Percentiles rank a stretch among this genome's conserved stretches.
Evolutionary conservation across 2,888 invertebrate genomes (phyloP).

Genomic region (Andrena bucephala): DNA sequence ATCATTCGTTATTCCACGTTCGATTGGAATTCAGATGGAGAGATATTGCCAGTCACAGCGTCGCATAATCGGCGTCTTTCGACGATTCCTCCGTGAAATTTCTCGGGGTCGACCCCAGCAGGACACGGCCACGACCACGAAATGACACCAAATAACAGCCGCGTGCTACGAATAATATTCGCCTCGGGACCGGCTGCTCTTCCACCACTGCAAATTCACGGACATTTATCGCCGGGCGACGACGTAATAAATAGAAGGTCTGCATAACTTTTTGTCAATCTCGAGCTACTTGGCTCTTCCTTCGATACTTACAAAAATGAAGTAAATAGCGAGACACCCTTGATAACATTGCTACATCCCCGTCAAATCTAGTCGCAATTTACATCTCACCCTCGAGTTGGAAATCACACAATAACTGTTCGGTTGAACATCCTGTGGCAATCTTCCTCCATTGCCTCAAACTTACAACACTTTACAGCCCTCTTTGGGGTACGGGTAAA

Average conservation of each 20-base stretch:
- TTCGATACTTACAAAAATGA: constrained; percentile 42
- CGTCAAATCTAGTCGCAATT: no score
- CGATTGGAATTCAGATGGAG: constrained; percentile 38
- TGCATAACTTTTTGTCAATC: constrained; percentile 67
- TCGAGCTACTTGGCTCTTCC: constrained; percentile 50
- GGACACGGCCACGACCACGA: constrained; percentile 43
- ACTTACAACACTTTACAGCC: not conserved
- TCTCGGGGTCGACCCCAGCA: not conserved
- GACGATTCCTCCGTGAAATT: constrained; percentile 57
- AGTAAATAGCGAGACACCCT: constrained; percentile 50
- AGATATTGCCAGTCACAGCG: constrained; percentile 39
- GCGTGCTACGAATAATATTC: constrained; percentile 72
- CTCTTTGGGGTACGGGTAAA: no score
- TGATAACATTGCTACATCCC: constrained; percentile 28
- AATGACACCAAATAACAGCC: constrained; percentile 69
- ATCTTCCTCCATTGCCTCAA: not conserved
- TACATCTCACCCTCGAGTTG: no score
- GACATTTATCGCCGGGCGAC: constrained; percentile 66
- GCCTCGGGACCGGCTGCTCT: constrained; percentile 54
- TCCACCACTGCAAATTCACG: constrained; percentile 65
- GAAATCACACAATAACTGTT: no score
- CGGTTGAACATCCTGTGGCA: not conserved
- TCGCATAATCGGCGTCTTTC: constrained; percentile 53
- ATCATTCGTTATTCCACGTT: constrained; percentile 40
- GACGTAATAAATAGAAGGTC: constrained; percentile 67